phyloP scores from a whole-genome alignment of 2,888 invertebrate species.

The Diadromus collaris region DNA sequence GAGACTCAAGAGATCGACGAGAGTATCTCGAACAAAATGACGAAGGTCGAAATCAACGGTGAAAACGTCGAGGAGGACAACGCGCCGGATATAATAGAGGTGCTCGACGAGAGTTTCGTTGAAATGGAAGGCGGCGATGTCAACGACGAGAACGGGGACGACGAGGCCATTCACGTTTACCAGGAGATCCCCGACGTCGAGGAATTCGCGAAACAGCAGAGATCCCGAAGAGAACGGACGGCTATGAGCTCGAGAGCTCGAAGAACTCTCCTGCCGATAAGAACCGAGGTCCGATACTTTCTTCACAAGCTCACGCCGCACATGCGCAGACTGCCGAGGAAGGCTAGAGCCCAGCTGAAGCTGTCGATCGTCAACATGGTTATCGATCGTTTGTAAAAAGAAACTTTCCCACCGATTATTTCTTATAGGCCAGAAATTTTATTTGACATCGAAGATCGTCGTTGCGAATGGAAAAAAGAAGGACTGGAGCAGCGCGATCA shows the following conservation, averaged over 20 bases:
- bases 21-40: neutral
- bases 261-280: constrained; percentile 76
- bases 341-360: constrained; percentile 76
- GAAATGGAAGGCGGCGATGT: neutral
- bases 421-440: neutral
- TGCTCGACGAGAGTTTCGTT: constrained; percentile 38
- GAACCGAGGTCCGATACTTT: constrained; percentile 73
- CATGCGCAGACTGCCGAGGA: constrained; percentile 75
- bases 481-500: no score
- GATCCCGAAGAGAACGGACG: constrained; percentile 43
- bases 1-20: neutral
- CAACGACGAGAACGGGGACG: constrained; percentile 48
- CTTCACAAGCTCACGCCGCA: constrained; percentile 75
- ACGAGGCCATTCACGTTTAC: constrained; percentile 28
- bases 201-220: constrained; percentile 50
- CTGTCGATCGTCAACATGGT: constrained; percentile 78
- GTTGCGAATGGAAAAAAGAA: neutral
- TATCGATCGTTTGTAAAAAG: constrained; percentile 75
- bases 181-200: constrained; percentile 24
- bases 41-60: neutral
- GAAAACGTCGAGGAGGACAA: constrained; percentile 21
- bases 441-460: neutral
- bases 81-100: constrained; percentile 37
- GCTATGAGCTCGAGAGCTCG: constrained; percentile 68
- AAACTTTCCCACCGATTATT: neutral